Percentiles rank a stretch among this genome's conserved stretches.
phyloP scores from a whole-genome alignment of 2,797 vertebrate species.

The Lateolabrax maculatus region DNA sequence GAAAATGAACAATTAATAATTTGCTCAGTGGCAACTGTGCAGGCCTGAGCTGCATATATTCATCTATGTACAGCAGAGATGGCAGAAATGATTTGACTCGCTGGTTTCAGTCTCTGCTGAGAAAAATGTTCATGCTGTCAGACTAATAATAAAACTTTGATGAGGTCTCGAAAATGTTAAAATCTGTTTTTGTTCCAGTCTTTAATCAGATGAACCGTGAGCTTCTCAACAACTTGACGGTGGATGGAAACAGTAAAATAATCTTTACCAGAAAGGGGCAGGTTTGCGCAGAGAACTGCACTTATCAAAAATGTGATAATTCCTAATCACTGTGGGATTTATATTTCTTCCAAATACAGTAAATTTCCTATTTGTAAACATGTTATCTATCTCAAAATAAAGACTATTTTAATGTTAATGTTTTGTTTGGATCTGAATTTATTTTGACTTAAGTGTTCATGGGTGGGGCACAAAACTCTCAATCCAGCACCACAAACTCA shows the following conservation, averaged over 20 bases:
- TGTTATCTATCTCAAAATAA: background rate
- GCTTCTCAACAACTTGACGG: background rate
- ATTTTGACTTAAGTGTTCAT: background rate
- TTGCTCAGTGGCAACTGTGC: background rate
- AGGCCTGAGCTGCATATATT: background rate
- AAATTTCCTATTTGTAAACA: background rate
- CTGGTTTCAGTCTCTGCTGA: background rate
- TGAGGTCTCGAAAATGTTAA: background rate
- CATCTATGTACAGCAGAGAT: background rate
- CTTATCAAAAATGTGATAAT: background rate
- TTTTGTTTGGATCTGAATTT: background rate
- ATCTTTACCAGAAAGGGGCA: background rate
- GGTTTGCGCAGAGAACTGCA: slow-evolving; percentile 14
- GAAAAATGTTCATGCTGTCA: background rate
- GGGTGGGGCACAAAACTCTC: background rate
- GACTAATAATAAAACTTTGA: background rate
- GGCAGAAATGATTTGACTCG: background rate
- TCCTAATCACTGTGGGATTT: background rate
- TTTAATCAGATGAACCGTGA: slow-evolving; percentile 12
- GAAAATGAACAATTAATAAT: background rate
- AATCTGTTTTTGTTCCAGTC: background rate
- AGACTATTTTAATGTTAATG: background rate
- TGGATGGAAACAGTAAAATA: slow-evolving; percentile 28
- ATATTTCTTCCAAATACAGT: background rate
- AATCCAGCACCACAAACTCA: background rate